Percentiles rank a stretch among this genome's conserved stretches.
phyloP scores from a whole-genome alignment of 1,140 invertebrate genomes.

The Agrilus planipennis region DNA sequence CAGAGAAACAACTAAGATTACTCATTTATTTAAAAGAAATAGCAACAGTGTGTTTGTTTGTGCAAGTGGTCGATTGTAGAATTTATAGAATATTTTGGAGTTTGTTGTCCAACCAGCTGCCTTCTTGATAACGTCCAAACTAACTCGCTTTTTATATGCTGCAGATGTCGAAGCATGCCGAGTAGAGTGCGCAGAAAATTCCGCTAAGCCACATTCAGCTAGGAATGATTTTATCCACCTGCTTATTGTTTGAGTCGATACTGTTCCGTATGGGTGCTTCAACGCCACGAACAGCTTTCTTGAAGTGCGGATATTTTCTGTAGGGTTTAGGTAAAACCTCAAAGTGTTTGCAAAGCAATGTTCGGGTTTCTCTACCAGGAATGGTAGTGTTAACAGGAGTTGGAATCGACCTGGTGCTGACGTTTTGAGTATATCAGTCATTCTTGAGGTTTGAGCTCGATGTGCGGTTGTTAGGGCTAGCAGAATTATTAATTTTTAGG shows the following conservation, averaged over 20 bases:
- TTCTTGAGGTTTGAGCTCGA: not conserved
- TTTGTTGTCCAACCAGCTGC: not conserved
- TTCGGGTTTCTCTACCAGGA: not conserved
- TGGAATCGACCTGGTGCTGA: not conserved
- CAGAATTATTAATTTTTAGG: not conserved
- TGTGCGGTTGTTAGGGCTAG: not conserved
- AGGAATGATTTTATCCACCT: constrained; percentile 1
- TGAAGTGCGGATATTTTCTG: not conserved
- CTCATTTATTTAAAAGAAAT: too few species aligned
- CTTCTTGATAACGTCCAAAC: not conserved
- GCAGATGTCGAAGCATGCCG: not conserved
- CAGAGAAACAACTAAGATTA: too few species aligned
- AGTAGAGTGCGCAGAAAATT: not conserved
- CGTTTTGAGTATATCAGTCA: not conserved
- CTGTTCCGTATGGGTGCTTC: not conserved
- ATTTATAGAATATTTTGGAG: not conserved
- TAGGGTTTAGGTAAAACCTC: not conserved
- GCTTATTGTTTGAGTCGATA: not conserved
- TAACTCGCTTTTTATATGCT: not conserved
- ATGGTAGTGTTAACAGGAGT: not conserved
- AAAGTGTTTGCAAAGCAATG: not conserved
- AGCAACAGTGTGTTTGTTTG: too few species aligned
- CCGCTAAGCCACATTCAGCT: not conserved
- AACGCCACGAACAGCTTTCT: not conserved
- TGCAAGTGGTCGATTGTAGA: not conserved